phyloP scores from a whole-genome alignment of 2,113 vertebrate species.

The Marcusenius ussheri region DNA sequence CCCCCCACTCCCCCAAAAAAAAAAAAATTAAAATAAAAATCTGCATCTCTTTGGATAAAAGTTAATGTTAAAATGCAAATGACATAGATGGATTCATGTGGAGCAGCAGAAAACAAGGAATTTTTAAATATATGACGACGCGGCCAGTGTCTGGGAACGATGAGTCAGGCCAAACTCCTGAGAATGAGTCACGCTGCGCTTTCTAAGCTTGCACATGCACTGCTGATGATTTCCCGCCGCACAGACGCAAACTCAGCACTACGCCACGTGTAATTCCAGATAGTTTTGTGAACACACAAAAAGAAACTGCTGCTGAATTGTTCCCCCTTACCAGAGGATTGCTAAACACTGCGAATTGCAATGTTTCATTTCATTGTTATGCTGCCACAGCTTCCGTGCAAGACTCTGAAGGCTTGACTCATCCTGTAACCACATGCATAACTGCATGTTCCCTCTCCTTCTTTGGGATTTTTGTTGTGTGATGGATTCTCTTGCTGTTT shows the following conservation, averaged over 20 bases:
- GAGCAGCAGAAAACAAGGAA: background rate
- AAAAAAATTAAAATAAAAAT: background rate
- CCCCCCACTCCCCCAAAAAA: no score
- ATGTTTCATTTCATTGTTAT: background rate
- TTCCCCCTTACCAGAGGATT: background rate
- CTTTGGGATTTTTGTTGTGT: slow-evolving; percentile 10
- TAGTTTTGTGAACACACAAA: background rate
- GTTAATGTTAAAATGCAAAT: background rate
- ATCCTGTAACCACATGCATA: background rate
- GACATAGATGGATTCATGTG: background rate
- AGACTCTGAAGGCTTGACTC: background rate
- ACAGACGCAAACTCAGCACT: background rate
- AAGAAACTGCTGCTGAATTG: background rate
- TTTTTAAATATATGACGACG: background rate
- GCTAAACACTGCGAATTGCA: background rate
- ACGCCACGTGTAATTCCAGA: background rate
- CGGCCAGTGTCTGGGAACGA: background rate
- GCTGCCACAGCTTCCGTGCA: background rate
- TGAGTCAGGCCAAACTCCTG: background rate
- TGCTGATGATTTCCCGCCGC: background rate
- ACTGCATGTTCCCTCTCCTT: background rate
- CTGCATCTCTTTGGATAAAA: background rate
- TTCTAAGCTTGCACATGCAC: background rate
- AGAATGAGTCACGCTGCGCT: background rate
- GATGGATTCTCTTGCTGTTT: slow-evolving; percentile 16